Evolutionary conservation across 2,113 vertebrate species (phyloP), one percentile per base, ranked within the genome.

Genomic region (Rhinoderma darwinii): DNA sequence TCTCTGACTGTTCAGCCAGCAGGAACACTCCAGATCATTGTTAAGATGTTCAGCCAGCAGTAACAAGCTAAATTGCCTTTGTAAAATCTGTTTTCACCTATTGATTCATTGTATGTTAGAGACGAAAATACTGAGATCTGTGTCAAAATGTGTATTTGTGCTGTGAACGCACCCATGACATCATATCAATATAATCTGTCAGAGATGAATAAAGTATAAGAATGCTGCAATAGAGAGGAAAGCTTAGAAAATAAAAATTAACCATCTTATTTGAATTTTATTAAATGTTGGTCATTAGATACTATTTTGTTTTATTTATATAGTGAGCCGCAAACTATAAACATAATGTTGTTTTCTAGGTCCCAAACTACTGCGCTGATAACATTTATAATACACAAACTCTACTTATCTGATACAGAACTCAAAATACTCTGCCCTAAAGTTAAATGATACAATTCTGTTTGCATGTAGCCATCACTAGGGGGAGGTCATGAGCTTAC

Each of bases 11-110:
- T 44, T 80, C 61, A 86, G 76, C 76, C 77, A 72, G 76, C 76
- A 80, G 76, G 77, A 86, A 81, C 85, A 86, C 37, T 81, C 66
- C 66, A 73, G 61, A 86, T 85, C 84, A 85, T 81, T 86, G 77
- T 86, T 81, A 72, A 86, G 85, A 81, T 81, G 85, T 86, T 86
- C 85, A 86, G 76, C 61, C 85, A 81, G 77, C 47, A 74, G 63
- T 86, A 81, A 86, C 76, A 81, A 86, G 43, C 75, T 35, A 86
- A 85, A 86, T 80, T 80, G 77, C 61, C 77, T 81, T 81, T 86
- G 63, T 86, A 81, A 81, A 81, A 81, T 70, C 61, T 73, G 22
- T 86, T 86, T 80, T 73, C 66, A 59, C 85, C 35, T 81, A 86
- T 86, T 81, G 61, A 81, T 81, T 86, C 75, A 86, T 61, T 37